These are phyloP conservation scores for Fragum whitleyi DNA, from an alignment of 2,888 invertebrate species.

Conservation along the genomic window DNA sequence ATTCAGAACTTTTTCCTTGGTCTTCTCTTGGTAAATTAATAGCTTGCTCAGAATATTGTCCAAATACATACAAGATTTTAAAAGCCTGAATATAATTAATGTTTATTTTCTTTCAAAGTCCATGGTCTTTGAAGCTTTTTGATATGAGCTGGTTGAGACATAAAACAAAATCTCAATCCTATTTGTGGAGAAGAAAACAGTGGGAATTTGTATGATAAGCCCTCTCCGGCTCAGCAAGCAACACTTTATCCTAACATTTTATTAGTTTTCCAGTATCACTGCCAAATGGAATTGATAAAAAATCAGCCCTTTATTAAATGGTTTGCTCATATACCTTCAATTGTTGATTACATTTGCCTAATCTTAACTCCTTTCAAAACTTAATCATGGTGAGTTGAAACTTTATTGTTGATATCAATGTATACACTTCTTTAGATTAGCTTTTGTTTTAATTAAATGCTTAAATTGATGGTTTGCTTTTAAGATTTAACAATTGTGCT, in stretches of 20 bases:
- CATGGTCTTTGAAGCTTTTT: background rate
- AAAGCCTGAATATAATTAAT: background rate
- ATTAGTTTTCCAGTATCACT: slow-evolving; percentile 22
- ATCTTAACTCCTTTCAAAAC: no score
- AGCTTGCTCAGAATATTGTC: no score
- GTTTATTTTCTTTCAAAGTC: background rate
- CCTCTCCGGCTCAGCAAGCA: slow-evolving; percentile 8
- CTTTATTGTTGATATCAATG: no score
- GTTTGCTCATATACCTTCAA: background rate
- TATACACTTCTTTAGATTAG: no score
- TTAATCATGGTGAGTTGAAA: no score
- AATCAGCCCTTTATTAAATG: background rate
- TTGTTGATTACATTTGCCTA: no score
- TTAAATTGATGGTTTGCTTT: no score
- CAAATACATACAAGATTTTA: no score
- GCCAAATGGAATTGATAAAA: slow-evolving; percentile 22
- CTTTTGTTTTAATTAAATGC: no score
- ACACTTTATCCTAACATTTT: background rate
- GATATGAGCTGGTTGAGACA: background rate
- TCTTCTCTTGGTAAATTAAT: no score
- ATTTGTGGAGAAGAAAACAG: slow-evolving; percentile 12
- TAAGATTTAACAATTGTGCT: no score
- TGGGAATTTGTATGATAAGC: slow-evolving; percentile 17
- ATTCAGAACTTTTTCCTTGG: no score
- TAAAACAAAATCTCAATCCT: slow-evolving; percentile 12